Conservation (phyloP, 2,888 invertebrate genomes). For the Xylocampa areola region DNA sequence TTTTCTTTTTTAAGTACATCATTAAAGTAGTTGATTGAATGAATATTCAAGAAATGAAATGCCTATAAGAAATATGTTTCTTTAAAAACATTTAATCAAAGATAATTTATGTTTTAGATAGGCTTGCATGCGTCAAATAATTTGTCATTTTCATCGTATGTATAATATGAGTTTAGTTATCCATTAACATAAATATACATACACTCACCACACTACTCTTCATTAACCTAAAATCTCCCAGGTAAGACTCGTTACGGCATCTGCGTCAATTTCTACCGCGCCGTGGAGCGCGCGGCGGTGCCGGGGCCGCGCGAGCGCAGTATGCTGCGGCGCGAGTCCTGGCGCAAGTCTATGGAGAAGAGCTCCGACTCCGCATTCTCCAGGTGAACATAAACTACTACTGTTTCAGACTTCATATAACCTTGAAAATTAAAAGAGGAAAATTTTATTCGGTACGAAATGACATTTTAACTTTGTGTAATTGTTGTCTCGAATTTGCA, state of each 20-base stretch:
- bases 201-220: neutral
- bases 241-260: conserved; percentile 98
- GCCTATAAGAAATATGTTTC: too few species aligned
- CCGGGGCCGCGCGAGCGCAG: conserved; percentile 83
- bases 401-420: conserved; percentile 11
- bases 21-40: too few species aligned
- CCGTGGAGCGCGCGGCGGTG: conserved; percentile 92
- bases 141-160: too few species aligned
- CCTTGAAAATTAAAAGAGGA: neutral
- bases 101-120: too few species aligned
- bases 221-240: conserved; percentile 60
- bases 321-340: conserved; percentile 94
- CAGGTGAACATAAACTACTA: conserved; percentile 91
- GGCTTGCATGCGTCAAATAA: too few species aligned
- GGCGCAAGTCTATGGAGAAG: conserved; percentile 97
- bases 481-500: neutral
- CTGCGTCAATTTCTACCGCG: conserved; percentile 99
- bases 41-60: too few species aligned
- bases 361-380: conserved; percentile 98
- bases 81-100: too few species aligned
- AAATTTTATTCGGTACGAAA: neutral
- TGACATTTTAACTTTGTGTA: neutral
- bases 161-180: too few species aligned
- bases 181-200: too few species aligned
- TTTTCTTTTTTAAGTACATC: too few species aligned